These are phyloP conservation scores for Trichonephila clavata DNA, from an alignment of 1,140 invertebrate species.

Conservation along the genomic window DNA sequence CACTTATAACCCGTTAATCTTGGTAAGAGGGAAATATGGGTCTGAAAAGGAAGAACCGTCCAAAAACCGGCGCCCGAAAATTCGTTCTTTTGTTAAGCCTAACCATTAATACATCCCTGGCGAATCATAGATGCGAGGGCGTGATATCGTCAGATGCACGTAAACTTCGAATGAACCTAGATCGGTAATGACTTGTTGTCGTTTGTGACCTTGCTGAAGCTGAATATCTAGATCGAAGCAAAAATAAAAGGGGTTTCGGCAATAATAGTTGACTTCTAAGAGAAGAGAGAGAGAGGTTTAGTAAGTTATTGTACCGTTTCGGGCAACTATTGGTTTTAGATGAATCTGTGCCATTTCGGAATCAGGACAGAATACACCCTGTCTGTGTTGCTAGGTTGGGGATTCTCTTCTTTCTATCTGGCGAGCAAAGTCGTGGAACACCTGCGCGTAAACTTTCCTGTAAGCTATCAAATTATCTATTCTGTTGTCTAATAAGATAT, in stretches of 20 bases:
- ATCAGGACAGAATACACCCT: slow-evolving; percentile 51
- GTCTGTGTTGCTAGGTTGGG: neutral
- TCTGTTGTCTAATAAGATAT: neutral
- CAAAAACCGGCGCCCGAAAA: neutral
- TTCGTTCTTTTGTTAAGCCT: neutral
- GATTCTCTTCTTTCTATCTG: slow-evolving; percentile 9
- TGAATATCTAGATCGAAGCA: slow-evolving; percentile 40
- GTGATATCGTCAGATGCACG: slow-evolving; percentile 5
- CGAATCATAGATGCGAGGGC: neutral
- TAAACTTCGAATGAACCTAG: slow-evolving; percentile 25
- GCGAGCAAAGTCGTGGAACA: neutral
- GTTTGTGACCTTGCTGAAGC: neutral
- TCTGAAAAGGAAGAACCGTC: neutral
- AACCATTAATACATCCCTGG: neutral
- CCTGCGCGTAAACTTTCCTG: neutral
- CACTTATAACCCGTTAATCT: neutral
- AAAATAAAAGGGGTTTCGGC: slow-evolving; percentile 26
- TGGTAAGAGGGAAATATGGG: neutral
- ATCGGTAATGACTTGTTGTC: slow-evolving; percentile 26
- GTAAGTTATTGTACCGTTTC: slow-evolving; percentile 42
- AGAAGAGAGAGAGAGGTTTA: slow-evolving; percentile 13
- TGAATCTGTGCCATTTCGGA: slow-evolving; percentile 28
- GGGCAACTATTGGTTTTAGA: neutral
- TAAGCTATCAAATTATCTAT: neutral
- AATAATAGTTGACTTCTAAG: slow-evolving; percentile 12